A percentile compares a stretch with the other conserved stretches of the same genome.
Conservation (phyloP, 2,888 invertebrate species). For the Trichopoda pennipes region DNA sequence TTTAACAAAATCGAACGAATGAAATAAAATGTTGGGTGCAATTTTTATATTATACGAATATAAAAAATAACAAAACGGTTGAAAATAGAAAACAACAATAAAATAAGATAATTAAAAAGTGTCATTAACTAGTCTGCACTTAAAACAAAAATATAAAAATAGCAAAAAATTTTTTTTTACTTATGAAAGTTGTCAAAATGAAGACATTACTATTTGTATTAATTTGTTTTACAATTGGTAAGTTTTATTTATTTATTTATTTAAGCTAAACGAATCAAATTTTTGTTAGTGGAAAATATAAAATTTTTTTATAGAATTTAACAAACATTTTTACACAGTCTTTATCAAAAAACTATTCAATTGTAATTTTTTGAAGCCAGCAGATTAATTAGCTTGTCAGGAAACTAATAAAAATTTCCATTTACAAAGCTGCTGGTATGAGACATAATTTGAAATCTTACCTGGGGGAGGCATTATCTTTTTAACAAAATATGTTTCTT, state of each 20-base stretch:
- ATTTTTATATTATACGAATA: conserved; percentile 38
- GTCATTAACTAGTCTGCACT: conserved; percentile 59
- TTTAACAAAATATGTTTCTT: too few species aligned
- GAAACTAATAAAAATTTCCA: too few species aligned
- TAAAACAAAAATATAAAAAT: conserved; percentile 3
- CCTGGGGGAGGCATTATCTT: too few species aligned
- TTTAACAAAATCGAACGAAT: background rate
- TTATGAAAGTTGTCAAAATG: conserved; percentile 38
- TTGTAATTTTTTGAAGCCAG: too few species aligned
- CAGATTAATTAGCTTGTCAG: too few species aligned
- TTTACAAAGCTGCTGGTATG: too few species aligned
- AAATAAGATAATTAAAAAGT: conserved; percentile 31
- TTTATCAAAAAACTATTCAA: too few species aligned
- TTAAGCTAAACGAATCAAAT: background rate
- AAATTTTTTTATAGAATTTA: too few species aligned
- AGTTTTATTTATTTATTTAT: too few species aligned
- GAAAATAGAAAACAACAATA: conserved; percentile 10
- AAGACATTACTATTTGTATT: conserved; percentile 57
- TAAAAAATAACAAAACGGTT: conserved; percentile 35
- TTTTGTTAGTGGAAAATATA: too few species aligned
- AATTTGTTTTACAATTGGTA: conserved; percentile 62
- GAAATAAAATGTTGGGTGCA: conserved; percentile 43
- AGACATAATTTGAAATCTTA: too few species aligned
- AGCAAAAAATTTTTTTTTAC: conserved; percentile 18
- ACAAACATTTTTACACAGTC: too few species aligned